Evolutionary conservation across 2,888 invertebrate species (phyloP).

Genomic region (Criorhina ranunculi): DNA sequence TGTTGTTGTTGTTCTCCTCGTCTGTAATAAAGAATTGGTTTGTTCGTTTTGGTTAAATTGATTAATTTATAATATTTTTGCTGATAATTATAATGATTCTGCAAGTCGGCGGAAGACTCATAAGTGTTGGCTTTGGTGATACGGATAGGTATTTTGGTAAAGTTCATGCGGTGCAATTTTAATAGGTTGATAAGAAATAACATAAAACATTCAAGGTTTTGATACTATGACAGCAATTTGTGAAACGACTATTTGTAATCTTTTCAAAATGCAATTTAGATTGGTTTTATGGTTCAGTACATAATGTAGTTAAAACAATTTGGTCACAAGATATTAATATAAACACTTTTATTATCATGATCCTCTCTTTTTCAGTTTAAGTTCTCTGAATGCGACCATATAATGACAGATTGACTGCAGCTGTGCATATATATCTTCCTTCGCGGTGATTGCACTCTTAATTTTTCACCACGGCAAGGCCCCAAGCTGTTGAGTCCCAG

Average conservation of each 20-base stretch:
- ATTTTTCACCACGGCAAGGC: no score
- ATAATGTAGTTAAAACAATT: no score
- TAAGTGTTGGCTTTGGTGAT: background rate
- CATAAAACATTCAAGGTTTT: background rate
- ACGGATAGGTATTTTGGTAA: background rate
- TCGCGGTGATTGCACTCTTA: no score
- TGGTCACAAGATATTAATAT: no score
- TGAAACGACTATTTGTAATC: background rate
- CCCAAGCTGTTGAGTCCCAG: no score
- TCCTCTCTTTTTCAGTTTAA: no score
- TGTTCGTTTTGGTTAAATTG: constrained; percentile 19
- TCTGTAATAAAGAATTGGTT: constrained; percentile 56
- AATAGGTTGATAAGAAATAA: background rate
- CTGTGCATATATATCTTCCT: no score
- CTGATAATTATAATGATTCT: constrained; percentile 13
- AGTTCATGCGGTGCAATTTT: constrained; percentile 16
- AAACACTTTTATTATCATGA: no score
- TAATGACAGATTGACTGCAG: no score
- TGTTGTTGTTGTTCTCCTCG: constrained; percentile 53
- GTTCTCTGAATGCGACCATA: no score
- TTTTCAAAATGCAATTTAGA: no score
- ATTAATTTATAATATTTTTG: background rate
- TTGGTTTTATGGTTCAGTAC: no score
- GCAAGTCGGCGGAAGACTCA: constrained; percentile 8
- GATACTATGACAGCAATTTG: background rate